Conservation (phyloP, 2,113 vertebrate genomes). For the Heterotis niloticus region DNA sequence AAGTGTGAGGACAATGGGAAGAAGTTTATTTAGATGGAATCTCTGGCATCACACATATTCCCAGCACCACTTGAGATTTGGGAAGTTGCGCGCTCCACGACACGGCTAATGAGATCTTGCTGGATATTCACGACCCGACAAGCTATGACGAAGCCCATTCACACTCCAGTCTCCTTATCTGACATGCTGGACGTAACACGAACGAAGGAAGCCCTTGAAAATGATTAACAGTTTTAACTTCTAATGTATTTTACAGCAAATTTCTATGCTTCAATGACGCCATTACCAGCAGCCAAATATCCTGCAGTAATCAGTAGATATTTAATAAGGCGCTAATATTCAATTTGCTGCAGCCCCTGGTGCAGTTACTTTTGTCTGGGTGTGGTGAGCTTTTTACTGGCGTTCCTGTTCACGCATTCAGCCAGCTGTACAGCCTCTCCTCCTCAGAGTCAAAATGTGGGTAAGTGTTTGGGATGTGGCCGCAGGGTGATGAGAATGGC, state of each 20-base stretch:
- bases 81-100: neutral
- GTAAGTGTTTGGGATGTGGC: neutral
- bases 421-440: neutral
- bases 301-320: constrained; percentile 3
- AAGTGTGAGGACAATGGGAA: neutral
- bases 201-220: neutral
- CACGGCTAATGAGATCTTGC: neutral
- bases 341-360: neutral
- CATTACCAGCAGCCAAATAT: neutral
- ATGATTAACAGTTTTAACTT: neutral
- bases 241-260: neutral
- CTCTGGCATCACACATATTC: neutral
- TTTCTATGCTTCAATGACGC: neutral
- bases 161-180: neutral
- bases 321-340: neutral
- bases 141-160: neutral
- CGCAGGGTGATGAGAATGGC: neutral
- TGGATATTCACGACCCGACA: neutral
- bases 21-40: constrained; percentile 16
- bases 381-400: no score
- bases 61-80: neutral
- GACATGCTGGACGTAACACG: neutral
- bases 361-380: neutral
- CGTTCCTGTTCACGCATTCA: no score
- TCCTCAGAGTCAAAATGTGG: neutral